phyloP scores from a whole-genome alignment of 2,113 vertebrate species.

The Marmota flaviventris region DNA sequence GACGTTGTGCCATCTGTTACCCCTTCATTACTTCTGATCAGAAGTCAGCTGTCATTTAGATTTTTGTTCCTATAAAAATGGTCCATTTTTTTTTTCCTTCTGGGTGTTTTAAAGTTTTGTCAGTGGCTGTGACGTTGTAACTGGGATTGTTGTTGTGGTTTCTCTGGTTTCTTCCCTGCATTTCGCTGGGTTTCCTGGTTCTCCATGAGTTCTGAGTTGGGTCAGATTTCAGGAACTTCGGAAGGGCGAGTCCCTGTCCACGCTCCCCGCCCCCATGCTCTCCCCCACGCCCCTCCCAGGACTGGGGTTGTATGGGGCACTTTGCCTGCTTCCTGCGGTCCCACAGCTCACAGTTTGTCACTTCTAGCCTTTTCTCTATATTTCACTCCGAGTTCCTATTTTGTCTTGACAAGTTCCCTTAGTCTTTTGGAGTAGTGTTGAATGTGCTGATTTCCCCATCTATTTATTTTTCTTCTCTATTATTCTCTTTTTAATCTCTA shows the following conservation, averaged over 20 bases:
- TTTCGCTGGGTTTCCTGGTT: background rate
- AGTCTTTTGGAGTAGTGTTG: background rate
- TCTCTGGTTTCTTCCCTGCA: background rate
- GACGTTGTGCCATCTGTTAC: background rate
- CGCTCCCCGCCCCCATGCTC: too few relatives aligned
- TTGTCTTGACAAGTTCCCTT: background rate
- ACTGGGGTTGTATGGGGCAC: background rate
- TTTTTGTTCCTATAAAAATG: background rate
- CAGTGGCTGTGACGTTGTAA: background rate
- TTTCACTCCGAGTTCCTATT: background rate
- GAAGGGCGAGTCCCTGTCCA: too few relatives aligned
- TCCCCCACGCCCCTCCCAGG: too few relatives aligned
- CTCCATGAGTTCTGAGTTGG: background rate
- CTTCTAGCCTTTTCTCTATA: background rate
- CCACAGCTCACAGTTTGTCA: background rate
- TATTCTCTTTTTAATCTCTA: conserved; percentile 17
- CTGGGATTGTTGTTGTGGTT: background rate
- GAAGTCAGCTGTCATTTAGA: background rate
- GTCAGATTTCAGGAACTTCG: background rate
- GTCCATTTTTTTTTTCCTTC: background rate
- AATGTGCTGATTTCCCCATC: background rate
- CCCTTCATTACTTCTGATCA: background rate
- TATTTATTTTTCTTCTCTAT: background rate
- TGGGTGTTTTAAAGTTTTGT: background rate
- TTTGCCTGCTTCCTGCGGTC: background rate